phyloP scores from a whole-genome alignment of 1,140 invertebrate genomes.

The Heliconius hermathena region DNA sequence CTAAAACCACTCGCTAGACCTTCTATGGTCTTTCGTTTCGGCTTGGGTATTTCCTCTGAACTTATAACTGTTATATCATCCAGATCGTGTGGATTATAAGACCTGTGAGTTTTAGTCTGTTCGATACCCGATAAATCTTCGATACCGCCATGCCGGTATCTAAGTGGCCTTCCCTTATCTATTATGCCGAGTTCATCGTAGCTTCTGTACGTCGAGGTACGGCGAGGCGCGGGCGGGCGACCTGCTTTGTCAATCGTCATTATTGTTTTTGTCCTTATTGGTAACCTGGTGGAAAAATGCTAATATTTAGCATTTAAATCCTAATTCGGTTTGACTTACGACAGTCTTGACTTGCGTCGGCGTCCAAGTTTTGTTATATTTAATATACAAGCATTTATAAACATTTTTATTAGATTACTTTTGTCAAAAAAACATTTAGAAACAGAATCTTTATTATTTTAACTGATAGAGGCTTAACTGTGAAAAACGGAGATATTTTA shows the following conservation, averaged over 20 bases:
- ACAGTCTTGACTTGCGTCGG: constrained; percentile 62
- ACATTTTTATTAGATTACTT: not conserved
- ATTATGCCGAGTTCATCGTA: constrained; percentile 77
- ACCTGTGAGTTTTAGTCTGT: constrained; percentile 48
- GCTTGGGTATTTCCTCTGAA: constrained; percentile 75
- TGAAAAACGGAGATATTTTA: not conserved
- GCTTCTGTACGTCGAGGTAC: constrained; percentile 81
- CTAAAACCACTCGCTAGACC: constrained; percentile 69
- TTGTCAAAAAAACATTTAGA: not conserved
- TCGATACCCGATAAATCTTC: constrained; percentile 71
- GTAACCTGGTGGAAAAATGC: constrained; percentile 69
- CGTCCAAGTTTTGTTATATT: constrained; percentile 22
- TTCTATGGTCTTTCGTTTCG: constrained; percentile 73
- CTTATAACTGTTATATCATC: constrained; percentile 79
- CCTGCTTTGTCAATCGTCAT: constrained; percentile 75
- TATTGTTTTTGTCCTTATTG: constrained; percentile 49
- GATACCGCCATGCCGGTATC: constrained; percentile 65
- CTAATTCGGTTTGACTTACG: constrained; percentile 37
- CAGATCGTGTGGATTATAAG: constrained; percentile 58
- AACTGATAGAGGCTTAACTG: not conserved
- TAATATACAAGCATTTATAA: not conserved
- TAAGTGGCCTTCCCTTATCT: constrained; percentile 61
- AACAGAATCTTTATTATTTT: not conserved
- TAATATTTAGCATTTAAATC: constrained; percentile 38
- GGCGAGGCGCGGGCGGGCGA: constrained; percentile 66